Percentiles rank a stretch among this genome's conserved stretches.
These are phyloP conservation scores for Gambusia holbrooki DNA, from an alignment of 2,113 vertebrate species.

Conservation along the genomic window DNA sequence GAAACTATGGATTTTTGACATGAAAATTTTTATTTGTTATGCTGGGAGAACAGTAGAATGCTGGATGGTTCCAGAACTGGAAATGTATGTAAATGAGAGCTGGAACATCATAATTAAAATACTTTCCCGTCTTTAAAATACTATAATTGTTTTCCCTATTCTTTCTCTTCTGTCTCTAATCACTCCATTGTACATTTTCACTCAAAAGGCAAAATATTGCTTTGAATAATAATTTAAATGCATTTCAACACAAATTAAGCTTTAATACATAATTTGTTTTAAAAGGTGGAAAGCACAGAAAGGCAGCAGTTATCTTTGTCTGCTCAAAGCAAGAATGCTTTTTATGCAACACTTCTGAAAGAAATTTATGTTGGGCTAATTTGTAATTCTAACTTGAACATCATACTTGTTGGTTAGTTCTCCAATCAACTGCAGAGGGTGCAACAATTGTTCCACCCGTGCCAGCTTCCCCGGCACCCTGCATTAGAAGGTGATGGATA, in stretches of 20 bases:
- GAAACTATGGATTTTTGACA: too few relatives aligned
- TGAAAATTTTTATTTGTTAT: too few relatives aligned
- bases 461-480: too few relatives aligned
- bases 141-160: neutral
- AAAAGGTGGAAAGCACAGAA: neutral
- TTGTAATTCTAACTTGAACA: neutral
- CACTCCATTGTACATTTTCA: neutral
- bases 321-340: neutral
- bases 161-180: neutral
- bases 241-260: neutral
- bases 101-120: neutral
- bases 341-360: neutral
- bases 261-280: too few relatives aligned
- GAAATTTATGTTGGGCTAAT: neutral
- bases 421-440: too few relatives aligned
- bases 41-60: too few relatives aligned
- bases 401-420: too few relatives aligned
- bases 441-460: too few relatives aligned
- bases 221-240: neutral
- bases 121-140: neutral
- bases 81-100: neutral
- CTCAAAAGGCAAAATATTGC: neutral
- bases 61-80: neutral
- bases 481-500: too few relatives aligned
- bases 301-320: neutral